Base-by-base conservation (phyloP, 2,888 invertebrate species). In the Tethea ocularis region DNA sequence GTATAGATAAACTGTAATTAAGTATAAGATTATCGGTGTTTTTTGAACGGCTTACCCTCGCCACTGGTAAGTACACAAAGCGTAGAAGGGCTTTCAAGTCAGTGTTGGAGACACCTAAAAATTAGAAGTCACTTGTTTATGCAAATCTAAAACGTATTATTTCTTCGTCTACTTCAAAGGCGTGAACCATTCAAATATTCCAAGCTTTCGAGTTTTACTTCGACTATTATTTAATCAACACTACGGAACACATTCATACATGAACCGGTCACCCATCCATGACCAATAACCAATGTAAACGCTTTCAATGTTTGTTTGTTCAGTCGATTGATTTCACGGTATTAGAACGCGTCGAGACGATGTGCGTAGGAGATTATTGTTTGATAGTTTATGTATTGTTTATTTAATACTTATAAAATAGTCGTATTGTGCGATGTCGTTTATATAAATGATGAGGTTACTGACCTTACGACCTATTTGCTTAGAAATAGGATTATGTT, bases 311-410 rank as follows among this genome's bases (percentile, higher is more conserved):
- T 66, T 62, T 77, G 63, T 76, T 74, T 73, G 74, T 75, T 76
- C 72, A 64, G 58, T 52, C 66, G 75, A 77, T 75, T 75, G 72
- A 73, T 75, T 75, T 72, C 64, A 74, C 59, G 58, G 33, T 52
- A 58, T 61, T 36, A 10, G 29, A 36, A 22, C 17, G 52, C 57
- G 55, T 59, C 57, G 54, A 60, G 38, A 63, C 62, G 63, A 61
- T 57, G 41, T 57, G 57, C 57, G 61, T 62, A 57, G 62, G 46
- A 58, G 56, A 59, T 57, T 54, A 33, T 54, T 54, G 22, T 54
- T 54, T 54, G 54, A 33, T 29, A 33, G 17, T 17, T 22, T 17
- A n/a, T n/a, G n/a, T n/a, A 20, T 29, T 20, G 15, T 33, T 20
- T 17, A 20, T 53, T 11, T 33, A 20, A 46, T 20, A 46, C 41